These are phyloP conservation scores for Berghia stephanieae DNA, from an alignment of 1,140 invertebrate genomes.

Conservation along the genomic window DNA sequence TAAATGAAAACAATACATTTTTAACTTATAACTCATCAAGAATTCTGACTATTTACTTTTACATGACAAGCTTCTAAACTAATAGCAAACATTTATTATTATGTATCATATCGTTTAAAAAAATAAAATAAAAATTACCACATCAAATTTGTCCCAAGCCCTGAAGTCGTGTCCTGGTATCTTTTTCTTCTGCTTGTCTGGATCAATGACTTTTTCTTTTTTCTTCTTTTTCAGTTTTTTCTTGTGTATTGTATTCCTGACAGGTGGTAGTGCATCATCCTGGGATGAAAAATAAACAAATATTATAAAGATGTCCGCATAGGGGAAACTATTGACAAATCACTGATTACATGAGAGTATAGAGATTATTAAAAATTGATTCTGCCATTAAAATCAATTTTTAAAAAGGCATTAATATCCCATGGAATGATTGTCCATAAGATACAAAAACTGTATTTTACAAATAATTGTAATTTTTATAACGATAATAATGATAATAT, in stretches of 20 bases:
- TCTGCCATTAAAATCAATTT: neutral
- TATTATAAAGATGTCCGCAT: neutral
- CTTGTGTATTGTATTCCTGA: slow-evolving; percentile 62
- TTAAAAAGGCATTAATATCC: neutral
- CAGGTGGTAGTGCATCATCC: slow-evolving; percentile 69
- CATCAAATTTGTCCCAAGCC: slow-evolving; percentile 85
- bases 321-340: neutral
- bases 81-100: too few relatives aligned
- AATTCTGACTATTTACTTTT: too few relatives aligned
- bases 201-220: slow-evolving; percentile 53
- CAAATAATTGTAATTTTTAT: too few relatives aligned
- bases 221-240: slow-evolving; percentile 61
- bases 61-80: too few relatives aligned
- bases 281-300: slow-evolving; percentile 32
- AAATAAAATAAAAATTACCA: slow-evolving; percentile 67
- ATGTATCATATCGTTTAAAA: too few relatives aligned
- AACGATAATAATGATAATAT: too few relatives aligned
- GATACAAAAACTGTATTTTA: neutral
- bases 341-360: neutral
- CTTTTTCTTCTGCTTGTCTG: slow-evolving; percentile 62
- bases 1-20: too few relatives aligned
- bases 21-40: too few relatives aligned
- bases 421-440: neutral
- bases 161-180: slow-evolving; percentile 74
- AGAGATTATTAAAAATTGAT: neutral